Base-by-base conservation (phyloP, 2,113 vertebrate species). In the Takifugu flavidus region DNA sequence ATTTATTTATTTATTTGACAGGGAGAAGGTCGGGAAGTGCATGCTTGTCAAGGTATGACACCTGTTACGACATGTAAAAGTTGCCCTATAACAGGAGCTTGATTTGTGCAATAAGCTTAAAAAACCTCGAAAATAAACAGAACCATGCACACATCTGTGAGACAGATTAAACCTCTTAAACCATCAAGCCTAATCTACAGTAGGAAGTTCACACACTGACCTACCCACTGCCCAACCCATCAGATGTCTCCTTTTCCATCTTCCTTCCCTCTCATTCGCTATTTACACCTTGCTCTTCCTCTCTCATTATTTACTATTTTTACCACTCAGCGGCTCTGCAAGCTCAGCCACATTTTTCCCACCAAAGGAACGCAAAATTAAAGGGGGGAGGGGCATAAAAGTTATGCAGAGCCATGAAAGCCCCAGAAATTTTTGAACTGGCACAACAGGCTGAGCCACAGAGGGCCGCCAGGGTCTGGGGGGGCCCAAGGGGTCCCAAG, bases 391-490 rank as follows among this genome's bases (percentile, higher is more conserved):
- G 67, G 52, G 62, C 64, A 56, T 56, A 70, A 62, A 83, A 89
- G 85, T 86, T 88, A 82, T 89, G 77, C 61, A 39, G 74, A 59
- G 71, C 70, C 71, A 77, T 66, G 62, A 77, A 84, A 84, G 39
- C 72, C 80, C 70, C n/a, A 28, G 13, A 84, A 80, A 92, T 91
- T 90, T 86, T 82, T 89, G 82, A 90, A 87, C 82, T 64, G 60
- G 61, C 80, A 88, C 81, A 83, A 91, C 89, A 85, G 82, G 72
- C 61, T 25, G 63, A 52, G 78, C 85, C 72, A 79, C 78, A 13
- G 66, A 78, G 77, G 63, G 78, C 72, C 62, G 31, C 65, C 66
- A 13, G 80, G 74, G 74, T 79, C 75, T 67, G 59, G 73, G 60
- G 69, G 62, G 67, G 67, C 31, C 27, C 64, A 55, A 52, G 72